A percentile compares a stretch with the other conserved stretches of the same genome.
These are phyloP conservation scores for Thumatha senex DNA, from an alignment of 2,888 invertebrate genomes.

Conservation along the genomic window DNA sequence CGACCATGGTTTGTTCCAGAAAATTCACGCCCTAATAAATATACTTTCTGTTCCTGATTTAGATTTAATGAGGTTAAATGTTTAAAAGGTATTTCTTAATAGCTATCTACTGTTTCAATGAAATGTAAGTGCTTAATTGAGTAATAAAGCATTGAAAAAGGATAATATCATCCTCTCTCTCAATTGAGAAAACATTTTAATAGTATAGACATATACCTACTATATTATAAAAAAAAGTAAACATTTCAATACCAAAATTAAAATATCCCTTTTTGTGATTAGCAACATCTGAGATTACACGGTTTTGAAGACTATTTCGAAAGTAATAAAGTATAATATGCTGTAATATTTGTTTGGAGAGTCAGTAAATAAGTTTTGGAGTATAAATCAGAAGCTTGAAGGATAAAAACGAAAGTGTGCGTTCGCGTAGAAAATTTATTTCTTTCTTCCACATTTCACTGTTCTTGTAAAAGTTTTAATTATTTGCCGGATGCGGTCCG, in stretches of 20 bases:
- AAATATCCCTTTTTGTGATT: conserved; percentile 17
- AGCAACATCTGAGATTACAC: conserved; percentile 10
- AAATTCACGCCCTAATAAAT: conserved; percentile 41
- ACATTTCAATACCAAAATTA: conserved; percentile 32
- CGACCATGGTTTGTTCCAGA: conserved; percentile 33
- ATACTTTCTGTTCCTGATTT: conserved; percentile 30
- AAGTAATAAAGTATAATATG: conserved; percentile 36
- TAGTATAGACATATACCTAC: conserved; percentile 28
- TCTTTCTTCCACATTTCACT: conserved; percentile 69
- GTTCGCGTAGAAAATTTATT: conserved; percentile 73
- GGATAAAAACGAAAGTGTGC: conserved; percentile 74
- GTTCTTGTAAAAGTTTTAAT: conserved; percentile 76
- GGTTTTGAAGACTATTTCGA: conserved; percentile 32
- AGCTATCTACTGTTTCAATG: conserved; percentile 5
- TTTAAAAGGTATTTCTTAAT: conserved; percentile 15
- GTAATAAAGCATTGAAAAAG: background rate
- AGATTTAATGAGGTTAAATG: conserved; percentile 24
- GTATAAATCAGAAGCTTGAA: conserved; percentile 65
- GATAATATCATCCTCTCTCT: conserved; percentile 7
- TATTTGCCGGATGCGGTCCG: conserved; percentile 72
- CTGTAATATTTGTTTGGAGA: conserved; percentile 27
- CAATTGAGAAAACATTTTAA: conserved; percentile 7
- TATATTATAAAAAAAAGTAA: conserved; percentile 46
- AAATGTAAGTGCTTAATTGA: conserved; percentile 5
- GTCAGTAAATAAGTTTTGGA: conserved; percentile 44